Conservation (phyloP, 1,140 invertebrate species). For the Zelostemma sp. region DNA sequence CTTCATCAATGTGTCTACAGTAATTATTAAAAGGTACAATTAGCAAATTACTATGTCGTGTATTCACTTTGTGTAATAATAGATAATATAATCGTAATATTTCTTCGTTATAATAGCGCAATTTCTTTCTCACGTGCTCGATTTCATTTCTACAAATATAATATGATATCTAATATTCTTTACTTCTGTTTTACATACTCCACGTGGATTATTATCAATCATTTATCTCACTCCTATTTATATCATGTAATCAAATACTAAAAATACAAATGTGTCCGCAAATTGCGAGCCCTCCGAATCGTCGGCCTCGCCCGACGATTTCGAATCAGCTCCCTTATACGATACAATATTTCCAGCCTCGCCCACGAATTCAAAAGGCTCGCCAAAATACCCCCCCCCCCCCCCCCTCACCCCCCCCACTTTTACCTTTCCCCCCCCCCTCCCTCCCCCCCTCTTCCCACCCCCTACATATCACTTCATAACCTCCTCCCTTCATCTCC, state of each 20-base stretch:
- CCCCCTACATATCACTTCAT: conserved; percentile 11
- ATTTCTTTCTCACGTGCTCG: conserved; percentile 64
- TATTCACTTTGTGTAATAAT: conserved; percentile 71
- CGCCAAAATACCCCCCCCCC: conserved; percentile 44
- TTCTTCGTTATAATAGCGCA: conserved; percentile 66
- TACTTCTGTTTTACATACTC: conserved; percentile 60
- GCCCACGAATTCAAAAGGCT: conserved; percentile 63
- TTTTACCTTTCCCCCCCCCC: neutral
- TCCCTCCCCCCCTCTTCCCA: neutral
- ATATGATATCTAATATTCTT: conserved; percentile 67
- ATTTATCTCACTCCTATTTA: conserved; percentile 65
- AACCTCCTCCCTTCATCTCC: conserved; percentile 10
- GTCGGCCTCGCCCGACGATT: conserved; percentile 47
- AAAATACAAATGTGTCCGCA: conserved; percentile 68
- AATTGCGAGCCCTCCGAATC: conserved; percentile 54
- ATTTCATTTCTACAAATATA: conserved; percentile 68
- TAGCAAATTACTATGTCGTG: conserved; percentile 71
- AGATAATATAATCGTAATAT: conserved; percentile 70
- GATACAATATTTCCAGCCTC: conserved; percentile 59
- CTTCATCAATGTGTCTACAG: conserved; percentile 69
- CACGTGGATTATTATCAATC: conserved; percentile 67
- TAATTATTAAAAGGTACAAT: conserved; percentile 72
- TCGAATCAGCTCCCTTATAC: conserved; percentile 48
- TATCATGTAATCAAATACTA: conserved; percentile 67
- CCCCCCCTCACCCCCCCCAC: neutral